Evolutionary conservation across 2,888 invertebrate genomes (phyloP).

Genomic region (Brachyptera putata): DNA sequence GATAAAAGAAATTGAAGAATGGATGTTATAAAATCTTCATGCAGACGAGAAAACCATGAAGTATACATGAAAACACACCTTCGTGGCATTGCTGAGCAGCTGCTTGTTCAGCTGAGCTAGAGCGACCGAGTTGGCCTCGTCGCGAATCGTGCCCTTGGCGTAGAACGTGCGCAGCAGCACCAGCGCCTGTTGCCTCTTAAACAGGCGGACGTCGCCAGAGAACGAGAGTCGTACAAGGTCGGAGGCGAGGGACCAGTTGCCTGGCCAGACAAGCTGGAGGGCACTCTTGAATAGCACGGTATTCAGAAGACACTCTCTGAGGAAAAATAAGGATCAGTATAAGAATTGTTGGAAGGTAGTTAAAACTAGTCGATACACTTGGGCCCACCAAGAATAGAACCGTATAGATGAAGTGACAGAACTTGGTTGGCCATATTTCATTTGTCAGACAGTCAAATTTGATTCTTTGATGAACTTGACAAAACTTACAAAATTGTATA

Average conservation of each 20-base stretch:
- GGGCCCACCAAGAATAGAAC: background rate
- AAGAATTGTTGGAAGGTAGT: too few species aligned
- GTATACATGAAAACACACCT: constrained; percentile 40
- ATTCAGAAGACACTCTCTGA: constrained; percentile 58
- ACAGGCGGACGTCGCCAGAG: constrained; percentile 56
- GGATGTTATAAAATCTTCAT: too few species aligned
- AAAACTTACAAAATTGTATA: too few species aligned
- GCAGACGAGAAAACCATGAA: background rate
- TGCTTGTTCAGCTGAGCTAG: constrained; percentile 48
- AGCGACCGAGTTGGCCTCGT: constrained; percentile 43
- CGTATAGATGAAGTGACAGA: too few species aligned
- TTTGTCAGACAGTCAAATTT: too few species aligned
- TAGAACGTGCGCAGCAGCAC: constrained; percentile 64
- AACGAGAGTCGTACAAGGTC: constrained; percentile 58
- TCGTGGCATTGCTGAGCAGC: constrained; percentile 47
- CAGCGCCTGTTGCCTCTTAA: constrained; percentile 62
- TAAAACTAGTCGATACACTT: too few species aligned
- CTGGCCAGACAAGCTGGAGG: constrained; percentile 61
- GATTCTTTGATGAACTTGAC: too few species aligned
- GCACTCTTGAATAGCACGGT: constrained; percentile 61
- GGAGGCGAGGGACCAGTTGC: constrained; percentile 56
- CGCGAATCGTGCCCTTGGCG: constrained; percentile 52
- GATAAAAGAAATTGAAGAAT: too few species aligned
- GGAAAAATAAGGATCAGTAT: too few species aligned
- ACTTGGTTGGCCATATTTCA: too few species aligned